phyloP scores from a whole-genome alignment of 2,888 invertebrate genomes.

The Leucophenga montana region DNA sequence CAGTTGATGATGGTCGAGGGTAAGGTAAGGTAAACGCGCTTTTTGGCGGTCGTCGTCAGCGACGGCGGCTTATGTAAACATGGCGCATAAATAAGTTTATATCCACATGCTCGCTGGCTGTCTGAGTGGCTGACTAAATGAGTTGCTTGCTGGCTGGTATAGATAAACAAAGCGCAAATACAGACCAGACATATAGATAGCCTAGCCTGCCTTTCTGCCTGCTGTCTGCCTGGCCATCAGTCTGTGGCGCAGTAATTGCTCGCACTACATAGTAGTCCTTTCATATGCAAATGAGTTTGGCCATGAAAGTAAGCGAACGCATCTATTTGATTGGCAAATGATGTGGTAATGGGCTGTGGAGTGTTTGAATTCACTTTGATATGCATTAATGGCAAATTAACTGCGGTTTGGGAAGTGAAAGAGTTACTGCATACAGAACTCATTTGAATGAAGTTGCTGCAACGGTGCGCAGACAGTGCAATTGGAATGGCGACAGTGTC shows the following conservation, averaged over 20 bases:
- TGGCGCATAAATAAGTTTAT: constrained; percentile 46
- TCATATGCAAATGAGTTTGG: constrained; percentile 44
- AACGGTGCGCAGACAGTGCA: too few relatives aligned
- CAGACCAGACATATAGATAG: constrained; percentile 23
- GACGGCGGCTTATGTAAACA: constrained; percentile 50
- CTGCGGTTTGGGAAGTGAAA: not conserved
- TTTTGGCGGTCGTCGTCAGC: constrained; percentile 33
- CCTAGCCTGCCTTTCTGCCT: constrained; percentile 33
- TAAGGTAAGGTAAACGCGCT: not conserved
- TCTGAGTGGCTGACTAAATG: constrained; percentile 35
- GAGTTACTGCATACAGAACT: too few relatives aligned
- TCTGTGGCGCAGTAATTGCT: constrained; percentile 30
- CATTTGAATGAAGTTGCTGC: too few relatives aligned
- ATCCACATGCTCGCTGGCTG: constrained; percentile 44
- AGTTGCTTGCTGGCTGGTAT: constrained; percentile 13
- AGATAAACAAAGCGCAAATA: too few relatives aligned
- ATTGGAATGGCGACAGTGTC: too few relatives aligned
- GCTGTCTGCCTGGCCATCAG: too few relatives aligned
- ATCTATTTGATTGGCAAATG: constrained; percentile 29
- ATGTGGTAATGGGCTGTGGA: constrained; percentile 63
- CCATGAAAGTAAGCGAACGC: not conserved
- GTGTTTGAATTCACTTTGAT: constrained; percentile 66
- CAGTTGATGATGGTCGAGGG: not conserved
- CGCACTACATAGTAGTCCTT: constrained; percentile 32
- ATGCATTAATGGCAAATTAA: constrained; percentile 61